Base-by-base conservation (phyloP, 2,113 vertebrate species). In the Eupsittula cactorum region DNA sequence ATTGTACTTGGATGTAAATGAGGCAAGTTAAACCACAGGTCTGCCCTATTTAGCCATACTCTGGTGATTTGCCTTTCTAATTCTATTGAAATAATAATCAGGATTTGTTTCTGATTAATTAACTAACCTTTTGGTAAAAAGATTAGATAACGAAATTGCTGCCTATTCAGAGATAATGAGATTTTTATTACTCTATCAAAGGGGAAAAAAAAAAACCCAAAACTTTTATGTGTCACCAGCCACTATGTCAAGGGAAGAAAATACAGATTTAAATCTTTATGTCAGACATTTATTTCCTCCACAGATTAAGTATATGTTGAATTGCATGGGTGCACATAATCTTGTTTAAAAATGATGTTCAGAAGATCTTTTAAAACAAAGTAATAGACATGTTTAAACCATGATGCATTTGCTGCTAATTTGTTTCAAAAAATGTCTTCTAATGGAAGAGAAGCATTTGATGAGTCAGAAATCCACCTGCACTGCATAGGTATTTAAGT, bases 101-200 rank as follows among this genome's bases (percentile, higher is more conserved):
- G 98, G 97, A 98, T 98, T 98, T 98, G 97, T 98, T 98, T 98
- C 98, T 98, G 98, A 98, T 98, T 98, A 98, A 98, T 98, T 98
- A 98, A 98, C 97, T 98, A 98, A 98, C 98, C 98, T 98, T 98
- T 98, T 97, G 97, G 97, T 98, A 97, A 98, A 98, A 98, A 98
- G 98, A 98, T 98, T 98, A 98, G 98, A 98, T 98, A 98, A 98
- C 90, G 93, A 98, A 98, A 98, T 98, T 98, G 97, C 98, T 98
- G 97, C 96, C 97, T 98, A 98, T 98, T 98, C 97, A 98, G 94
- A 98, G 97, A 98, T 98, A 98, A 98, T 98, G 97, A 98, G 98
- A 98, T 98, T 98, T 98, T 98, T 98, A 98, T 98, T 98, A 98
- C 97, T 97, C 97, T 98, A 97, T 98, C 97, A 98, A 98, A 98